Percentiles rank a stretch among this genome's conserved stretches.
Evolutionary conservation across 30 jellyfish, hydroid and myxozoan species (phyloP).

Genomic region (Hydractinia echinata): DNA sequence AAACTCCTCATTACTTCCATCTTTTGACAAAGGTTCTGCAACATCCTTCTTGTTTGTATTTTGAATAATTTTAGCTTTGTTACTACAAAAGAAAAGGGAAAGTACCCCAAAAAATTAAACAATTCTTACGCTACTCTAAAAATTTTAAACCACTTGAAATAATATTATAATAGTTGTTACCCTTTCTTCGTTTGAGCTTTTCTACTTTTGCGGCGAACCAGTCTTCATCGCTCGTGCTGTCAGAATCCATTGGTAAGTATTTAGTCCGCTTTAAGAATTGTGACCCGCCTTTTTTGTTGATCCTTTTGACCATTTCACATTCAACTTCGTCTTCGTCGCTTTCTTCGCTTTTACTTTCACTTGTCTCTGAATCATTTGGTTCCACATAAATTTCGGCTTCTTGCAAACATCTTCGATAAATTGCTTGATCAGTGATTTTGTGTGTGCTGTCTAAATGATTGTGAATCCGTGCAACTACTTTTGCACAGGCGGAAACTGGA

Average conservation of each 20-base stretch:
- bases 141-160: too few relatives aligned
- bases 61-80: too few relatives aligned
- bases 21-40: too few relatives aligned
- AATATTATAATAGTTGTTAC: neutral
- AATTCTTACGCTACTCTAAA: too few relatives aligned
- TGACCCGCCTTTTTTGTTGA: neutral
- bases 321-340: neutral
- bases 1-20: too few relatives aligned
- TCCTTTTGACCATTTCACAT: neutral
- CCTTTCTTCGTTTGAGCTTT: neutral
- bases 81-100: too few relatives aligned
- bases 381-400: neutral
- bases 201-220: neutral
- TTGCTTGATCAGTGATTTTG: neutral
- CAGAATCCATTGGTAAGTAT: neutral
- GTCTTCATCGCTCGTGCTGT: neutral
- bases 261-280: neutral
- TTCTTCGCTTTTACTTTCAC: too few relatives aligned
- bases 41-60: too few relatives aligned
- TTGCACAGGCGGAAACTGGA: neutral
- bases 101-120: too few relatives aligned
- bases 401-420: neutral
- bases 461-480: neutral
- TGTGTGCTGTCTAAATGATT: neutral
- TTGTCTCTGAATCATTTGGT: neutral